Conservation (phyloP, 2,888 invertebrate species). For the Ferdinandea cuprea region DNA sequence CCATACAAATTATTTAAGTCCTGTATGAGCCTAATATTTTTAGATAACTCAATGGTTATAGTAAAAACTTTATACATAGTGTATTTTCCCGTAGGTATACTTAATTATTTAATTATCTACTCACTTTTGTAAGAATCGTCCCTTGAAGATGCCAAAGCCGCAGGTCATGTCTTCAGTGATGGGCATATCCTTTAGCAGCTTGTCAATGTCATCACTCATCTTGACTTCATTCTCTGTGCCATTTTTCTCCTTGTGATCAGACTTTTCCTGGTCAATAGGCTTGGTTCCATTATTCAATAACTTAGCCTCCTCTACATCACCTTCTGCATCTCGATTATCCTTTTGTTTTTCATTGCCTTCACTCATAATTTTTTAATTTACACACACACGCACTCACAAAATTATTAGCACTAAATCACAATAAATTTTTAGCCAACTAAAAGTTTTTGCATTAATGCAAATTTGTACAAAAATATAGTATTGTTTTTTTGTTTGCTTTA, state of each 20-base stretch:
- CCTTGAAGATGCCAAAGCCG: conserved; percentile 86
- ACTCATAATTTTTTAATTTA: too few species aligned
- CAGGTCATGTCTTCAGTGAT: conserved; percentile 87
- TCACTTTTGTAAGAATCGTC: conserved; percentile 85
- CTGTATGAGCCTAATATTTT: too few species aligned
- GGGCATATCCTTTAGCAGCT: conserved; percentile 83
- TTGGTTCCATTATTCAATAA: conserved; percentile 76
- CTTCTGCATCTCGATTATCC: conserved; percentile 54
- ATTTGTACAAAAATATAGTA: too few species aligned
- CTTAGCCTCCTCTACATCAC: conserved; percentile 75
- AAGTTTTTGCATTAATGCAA: too few species aligned
- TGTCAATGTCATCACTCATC: conserved; percentile 83
- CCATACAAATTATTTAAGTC: too few species aligned
- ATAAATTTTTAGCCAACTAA: conserved; percentile 16
- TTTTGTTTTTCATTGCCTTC: conserved; percentile 49
- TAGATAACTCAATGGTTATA: too few species aligned
- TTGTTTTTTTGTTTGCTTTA: too few species aligned
- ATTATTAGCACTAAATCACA: conserved; percentile 47
- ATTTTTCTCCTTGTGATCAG: conserved; percentile 60
- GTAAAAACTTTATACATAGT: too few species aligned
- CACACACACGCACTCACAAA: conserved; percentile 14
- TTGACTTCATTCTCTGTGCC: conserved; percentile 78
- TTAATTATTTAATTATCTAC: too few species aligned
- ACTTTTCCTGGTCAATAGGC: conserved; percentile 76
- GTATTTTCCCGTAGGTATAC: too few species aligned